Evolutionary conservation across 2,113 vertebrate genomes (phyloP).

Genomic region (Actinemys pallida): DNA sequence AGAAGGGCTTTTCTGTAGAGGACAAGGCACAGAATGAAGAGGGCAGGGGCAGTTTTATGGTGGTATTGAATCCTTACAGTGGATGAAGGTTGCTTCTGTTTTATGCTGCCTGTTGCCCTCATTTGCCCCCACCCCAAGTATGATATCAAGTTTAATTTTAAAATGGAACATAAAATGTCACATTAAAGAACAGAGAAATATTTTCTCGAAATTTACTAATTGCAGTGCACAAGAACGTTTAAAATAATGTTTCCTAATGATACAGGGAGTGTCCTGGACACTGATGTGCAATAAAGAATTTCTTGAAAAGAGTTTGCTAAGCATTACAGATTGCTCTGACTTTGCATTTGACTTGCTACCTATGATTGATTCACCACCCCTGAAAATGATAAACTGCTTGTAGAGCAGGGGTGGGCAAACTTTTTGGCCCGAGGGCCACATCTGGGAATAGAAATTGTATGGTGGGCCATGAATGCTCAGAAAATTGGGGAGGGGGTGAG

Average conservation of each 20-base stretch:
- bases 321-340: neutral
- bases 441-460: too few relatives aligned
- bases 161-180: neutral
- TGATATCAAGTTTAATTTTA: neutral
- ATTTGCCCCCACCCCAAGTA: neutral
- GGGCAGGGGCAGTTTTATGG: neutral
- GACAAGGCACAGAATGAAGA: neutral
- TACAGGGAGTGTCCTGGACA: neutral
- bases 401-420: neutral
- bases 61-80: neutral
- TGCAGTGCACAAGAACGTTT: neutral
- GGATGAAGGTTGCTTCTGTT: neutral
- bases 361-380: neutral
- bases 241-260: neutral
- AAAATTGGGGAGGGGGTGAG: too few relatives aligned
- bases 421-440: too few relatives aligned
- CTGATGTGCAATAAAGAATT: neutral
- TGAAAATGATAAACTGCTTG: neutral
- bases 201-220: neutral
- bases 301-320: neutral
- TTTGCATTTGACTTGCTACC: neutral
- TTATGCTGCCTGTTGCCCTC: neutral
- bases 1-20: neutral
- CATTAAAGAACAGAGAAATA: neutral
- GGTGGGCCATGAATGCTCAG: too few relatives aligned